These are phyloP conservation scores for Ondatra zibethicus DNA, from an alignment of 2,113 vertebrate species.

Conservation along the genomic window DNA sequence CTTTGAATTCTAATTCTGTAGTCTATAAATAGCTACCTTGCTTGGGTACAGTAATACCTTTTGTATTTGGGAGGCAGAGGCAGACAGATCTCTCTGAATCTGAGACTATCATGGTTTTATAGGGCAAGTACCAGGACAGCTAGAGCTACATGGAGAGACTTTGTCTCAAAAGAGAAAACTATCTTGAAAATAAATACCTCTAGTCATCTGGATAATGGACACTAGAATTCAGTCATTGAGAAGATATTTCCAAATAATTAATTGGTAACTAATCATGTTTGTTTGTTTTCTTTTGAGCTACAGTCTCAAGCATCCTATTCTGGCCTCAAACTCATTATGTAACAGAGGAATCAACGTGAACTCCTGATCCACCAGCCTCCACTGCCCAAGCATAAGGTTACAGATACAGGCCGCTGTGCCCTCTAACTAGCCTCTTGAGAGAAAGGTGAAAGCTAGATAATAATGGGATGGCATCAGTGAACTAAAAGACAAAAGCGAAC, in stretches of 20 bases:
- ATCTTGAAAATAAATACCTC: constrained; percentile 5
- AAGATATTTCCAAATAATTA: constrained; percentile 10
- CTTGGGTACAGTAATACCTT: neutral
- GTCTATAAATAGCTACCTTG: neutral
- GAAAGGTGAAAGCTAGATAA: neutral
- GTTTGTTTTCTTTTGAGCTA: neutral
- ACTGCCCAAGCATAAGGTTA: neutral
- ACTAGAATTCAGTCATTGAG: neutral
- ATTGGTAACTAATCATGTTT: neutral
- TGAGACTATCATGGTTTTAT: neutral
- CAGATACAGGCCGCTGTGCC: neutral
- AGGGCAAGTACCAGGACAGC: neutral
- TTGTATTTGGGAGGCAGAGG: neutral
- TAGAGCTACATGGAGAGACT: neutral
- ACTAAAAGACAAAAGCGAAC: neutral
- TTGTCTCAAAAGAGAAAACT: neutral
- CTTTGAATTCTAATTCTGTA: neutral
- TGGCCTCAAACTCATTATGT: neutral
- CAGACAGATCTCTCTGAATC: neutral
- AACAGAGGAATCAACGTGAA: neutral
- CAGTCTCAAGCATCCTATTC: neutral
- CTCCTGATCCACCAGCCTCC: neutral
- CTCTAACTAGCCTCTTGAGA: too few relatives aligned
- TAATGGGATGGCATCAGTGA: neutral
- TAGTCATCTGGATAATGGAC: neutral